These are phyloP conservation scores for Bothrops jararaca DNA, from an alignment of 2,113 vertebrate genomes.

Conservation along the genomic window DNA sequence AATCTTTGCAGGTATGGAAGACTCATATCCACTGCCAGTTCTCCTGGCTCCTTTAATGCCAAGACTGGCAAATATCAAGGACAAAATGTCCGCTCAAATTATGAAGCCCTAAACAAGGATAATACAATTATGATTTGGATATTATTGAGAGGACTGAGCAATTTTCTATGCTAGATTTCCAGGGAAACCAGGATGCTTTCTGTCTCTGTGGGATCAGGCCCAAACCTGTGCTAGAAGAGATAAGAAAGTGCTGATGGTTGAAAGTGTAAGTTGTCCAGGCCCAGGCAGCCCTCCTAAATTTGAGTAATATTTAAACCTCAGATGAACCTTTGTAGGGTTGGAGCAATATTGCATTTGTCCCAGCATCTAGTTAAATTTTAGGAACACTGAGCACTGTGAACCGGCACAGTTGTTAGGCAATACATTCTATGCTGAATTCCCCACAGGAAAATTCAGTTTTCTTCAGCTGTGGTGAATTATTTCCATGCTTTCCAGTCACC, in stretches of 20 bases:
- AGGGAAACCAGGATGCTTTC: background rate
- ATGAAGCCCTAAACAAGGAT: background rate
- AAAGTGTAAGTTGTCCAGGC: background rate
- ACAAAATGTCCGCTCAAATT: background rate
- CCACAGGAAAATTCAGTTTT: background rate
- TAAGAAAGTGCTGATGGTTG: background rate
- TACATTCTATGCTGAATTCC: background rate
- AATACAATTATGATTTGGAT: background rate
- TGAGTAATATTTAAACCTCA: background rate
- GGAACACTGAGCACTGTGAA: background rate
- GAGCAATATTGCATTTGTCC: background rate
- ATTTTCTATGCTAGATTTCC: background rate
- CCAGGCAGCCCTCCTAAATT: background rate
- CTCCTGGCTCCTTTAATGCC: background rate
- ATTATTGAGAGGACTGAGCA: background rate
- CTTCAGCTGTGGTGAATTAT: background rate
- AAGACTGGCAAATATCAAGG: background rate
- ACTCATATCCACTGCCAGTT: background rate
- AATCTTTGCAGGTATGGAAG: background rate
- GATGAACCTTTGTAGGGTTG: background rate
- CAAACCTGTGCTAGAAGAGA: background rate
- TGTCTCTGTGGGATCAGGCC: background rate
- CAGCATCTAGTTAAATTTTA: background rate
- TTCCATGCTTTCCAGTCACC: background rate
- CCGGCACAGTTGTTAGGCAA: background rate